Evolutionary conservation across 2,113 vertebrate genomes (phyloP).

Genomic region (Tautogolabrus adspersus): DNA sequence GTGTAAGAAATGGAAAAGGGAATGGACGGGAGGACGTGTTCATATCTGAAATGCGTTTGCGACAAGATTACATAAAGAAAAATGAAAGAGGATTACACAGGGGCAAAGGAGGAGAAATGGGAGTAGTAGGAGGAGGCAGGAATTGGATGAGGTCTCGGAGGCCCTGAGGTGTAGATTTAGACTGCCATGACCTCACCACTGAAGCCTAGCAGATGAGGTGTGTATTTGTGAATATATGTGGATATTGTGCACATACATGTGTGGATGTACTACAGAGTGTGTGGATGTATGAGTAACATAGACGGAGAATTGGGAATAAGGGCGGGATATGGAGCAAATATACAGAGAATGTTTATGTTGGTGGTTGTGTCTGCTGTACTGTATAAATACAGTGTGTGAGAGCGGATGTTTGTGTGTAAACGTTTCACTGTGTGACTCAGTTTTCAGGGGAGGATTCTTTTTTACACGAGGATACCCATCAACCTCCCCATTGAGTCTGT

Average conservation of each 20-base stretch:
- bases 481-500: conserved; percentile 45
- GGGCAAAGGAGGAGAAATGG: conserved; percentile 36
- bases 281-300: conserved; percentile 31
- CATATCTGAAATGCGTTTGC: conserved; percentile 69
- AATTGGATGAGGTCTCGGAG: conserved; percentile 65
- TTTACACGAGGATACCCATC: conserved; percentile 51
- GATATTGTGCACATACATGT: conserved; percentile 27
- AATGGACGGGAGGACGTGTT: conserved; percentile 71
- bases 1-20: conserved; percentile 55
- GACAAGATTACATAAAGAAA: conserved; percentile 76
- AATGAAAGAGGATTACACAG: conserved; percentile 67
- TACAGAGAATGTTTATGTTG: conserved; percentile 15
- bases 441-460: conserved; percentile 9
- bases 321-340: conserved; percentile 40
- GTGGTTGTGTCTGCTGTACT: conserved; percentile 13
- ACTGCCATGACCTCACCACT: conserved; percentile 58
- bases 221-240: conserved; percentile 12
- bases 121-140: conserved; percentile 48
- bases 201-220: conserved; percentile 47
- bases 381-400: not conserved
- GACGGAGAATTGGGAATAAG: conserved; percentile 33
- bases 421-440: conserved; percentile 22
- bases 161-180: conserved; percentile 67
- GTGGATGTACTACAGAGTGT: conserved; percentile 30
- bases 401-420: conserved; percentile 15